Evolutionary conservation across 2,888 invertebrate species (phyloP).

Genomic region (Rhingia rostrata): DNA sequence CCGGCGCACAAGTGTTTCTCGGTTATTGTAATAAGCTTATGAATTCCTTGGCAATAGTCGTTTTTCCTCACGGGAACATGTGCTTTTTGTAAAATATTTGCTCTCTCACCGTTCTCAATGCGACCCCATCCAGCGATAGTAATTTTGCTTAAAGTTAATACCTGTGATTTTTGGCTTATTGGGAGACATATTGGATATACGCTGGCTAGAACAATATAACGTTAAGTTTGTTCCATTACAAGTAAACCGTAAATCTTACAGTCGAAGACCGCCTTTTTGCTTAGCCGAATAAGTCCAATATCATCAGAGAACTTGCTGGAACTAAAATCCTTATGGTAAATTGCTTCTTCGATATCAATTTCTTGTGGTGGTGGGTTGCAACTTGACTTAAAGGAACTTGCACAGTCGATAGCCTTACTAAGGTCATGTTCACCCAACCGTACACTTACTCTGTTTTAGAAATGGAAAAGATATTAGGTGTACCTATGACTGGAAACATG

Average conservation of each 20-base stretch:
- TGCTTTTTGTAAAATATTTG: slow-evolving; percentile 76
- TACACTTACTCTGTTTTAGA: slow-evolving; percentile 78
- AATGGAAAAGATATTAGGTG: background rate
- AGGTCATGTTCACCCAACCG: slow-evolving; percentile 83
- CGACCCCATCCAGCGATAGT: slow-evolving; percentile 80
- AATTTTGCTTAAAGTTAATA: slow-evolving; percentile 65
- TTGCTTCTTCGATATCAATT: slow-evolving; percentile 78
- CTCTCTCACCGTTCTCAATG: slow-evolving; percentile 75
- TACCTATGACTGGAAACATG: background rate
- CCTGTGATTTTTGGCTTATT: slow-evolving; percentile 75
- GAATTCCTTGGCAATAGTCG: slow-evolving; percentile 77
- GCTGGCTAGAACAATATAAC: slow-evolving; percentile 69
- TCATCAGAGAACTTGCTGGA: slow-evolving; percentile 83
- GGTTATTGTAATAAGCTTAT: slow-evolving; percentile 77
- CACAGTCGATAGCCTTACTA: slow-evolving; percentile 79
- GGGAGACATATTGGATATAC: slow-evolving; percentile 80
- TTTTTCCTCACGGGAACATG: slow-evolving; percentile 71
- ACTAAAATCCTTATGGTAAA: slow-evolving; percentile 84
- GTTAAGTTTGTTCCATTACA: background rate
- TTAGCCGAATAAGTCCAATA: slow-evolving; percentile 85
- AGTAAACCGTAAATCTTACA: slow-evolving; percentile 57
- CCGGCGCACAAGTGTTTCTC: slow-evolving; percentile 84
- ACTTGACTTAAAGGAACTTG: slow-evolving; percentile 59
- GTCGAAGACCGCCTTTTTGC: slow-evolving; percentile 77
- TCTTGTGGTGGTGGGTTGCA: slow-evolving; percentile 83